Evolutionary conservation across 2,888 invertebrate species (phyloP), one percentile per base, ranked within the genome.

Genomic region (Silvanus unidentatus): DNA sequence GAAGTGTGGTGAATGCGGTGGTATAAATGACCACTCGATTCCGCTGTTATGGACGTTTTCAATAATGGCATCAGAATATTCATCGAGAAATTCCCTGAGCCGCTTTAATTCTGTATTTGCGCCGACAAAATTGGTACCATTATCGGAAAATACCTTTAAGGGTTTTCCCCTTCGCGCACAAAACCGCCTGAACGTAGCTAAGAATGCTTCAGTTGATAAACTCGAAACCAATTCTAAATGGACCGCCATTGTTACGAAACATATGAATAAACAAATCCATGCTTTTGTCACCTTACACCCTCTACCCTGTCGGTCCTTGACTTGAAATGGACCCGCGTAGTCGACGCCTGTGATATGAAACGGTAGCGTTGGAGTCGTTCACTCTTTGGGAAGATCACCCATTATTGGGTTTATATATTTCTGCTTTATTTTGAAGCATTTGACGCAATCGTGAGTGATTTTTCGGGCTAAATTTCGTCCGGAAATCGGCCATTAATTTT

Each of bases 1-100:
- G 29, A 57, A 59, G 29, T 61, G 55, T 1, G 60, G 59, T 10
- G 58, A 48, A 8, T 37, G 16, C 1, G 63, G 53, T 1, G 62
- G 60, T 35, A 48, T 59, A 32, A 32, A 32, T 5, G 4, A 5
- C 32, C 13, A 12, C n/a, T 32, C 13, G 13, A 32, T 32, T 4
- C 4, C 5, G 5, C 4, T n/a, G 3, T n/a, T 12, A n/a, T 32
- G n/a, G n/a, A n/a, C 13, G 32, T 32, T 32, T 32, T 14, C 34
- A 10, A 6, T 43, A 4, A n/a, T n/a, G n/a, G n/a, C n/a, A n/a
- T n/a, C n/a, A n/a, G n/a, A n/a, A n/a, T n/a, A n/a, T n/a, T n/a
- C n/a, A n/a, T n/a, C n/a, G n/a, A 47, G 35, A 11, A 49, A 49
- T 11, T 42, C 12, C 12, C 39, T 27, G 12, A 47, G 30, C 30